These are phyloP conservation scores for Xiphorhynchus elegans DNA, from an alignment of 2,113 vertebrate species.

Conservation along the genomic window DNA sequence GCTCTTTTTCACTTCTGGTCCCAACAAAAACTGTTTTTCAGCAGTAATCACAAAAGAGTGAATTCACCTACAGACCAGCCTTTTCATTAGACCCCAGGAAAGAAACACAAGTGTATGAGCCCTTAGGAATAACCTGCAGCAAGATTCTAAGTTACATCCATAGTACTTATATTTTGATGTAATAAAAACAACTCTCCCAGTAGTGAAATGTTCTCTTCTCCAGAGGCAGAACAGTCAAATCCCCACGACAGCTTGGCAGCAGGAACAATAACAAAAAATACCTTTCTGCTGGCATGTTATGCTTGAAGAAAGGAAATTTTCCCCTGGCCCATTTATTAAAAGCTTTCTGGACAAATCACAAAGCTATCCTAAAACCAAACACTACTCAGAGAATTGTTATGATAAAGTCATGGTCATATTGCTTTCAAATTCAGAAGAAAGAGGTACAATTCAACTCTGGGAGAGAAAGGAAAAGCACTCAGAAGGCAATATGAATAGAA, in stretches of 20 bases:
- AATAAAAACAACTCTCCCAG: conserved; percentile 41
- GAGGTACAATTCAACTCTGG: neutral
- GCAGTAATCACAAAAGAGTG: neutral
- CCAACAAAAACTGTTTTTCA: neutral
- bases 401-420: neutral
- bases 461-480: neutral
- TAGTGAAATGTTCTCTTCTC: conserved; percentile 40
- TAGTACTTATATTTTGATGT: conserved; percentile 46
- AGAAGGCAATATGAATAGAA: neutral
- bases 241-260: conserved; percentile 44
- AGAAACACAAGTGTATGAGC: neutral
- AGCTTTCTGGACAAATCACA: conserved; percentile 21
- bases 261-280: conserved; percentile 61
- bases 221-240: conserved; percentile 50
- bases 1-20: neutral
- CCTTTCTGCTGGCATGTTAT: conserved; percentile 39
- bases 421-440: conserved; percentile 17
- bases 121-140: conserved; percentile 2
- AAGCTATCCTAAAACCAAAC: conserved; percentile 43
- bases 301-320: conserved; percentile 51
- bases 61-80: neutral
- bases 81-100: neutral
- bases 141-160: neutral
- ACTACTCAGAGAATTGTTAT: neutral
- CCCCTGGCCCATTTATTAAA: conserved; percentile 44